Percentiles rank a stretch among this genome's conserved stretches.
Conservation (phyloP, 1,140 invertebrate species). For the Glossosoma conforme region DNA sequence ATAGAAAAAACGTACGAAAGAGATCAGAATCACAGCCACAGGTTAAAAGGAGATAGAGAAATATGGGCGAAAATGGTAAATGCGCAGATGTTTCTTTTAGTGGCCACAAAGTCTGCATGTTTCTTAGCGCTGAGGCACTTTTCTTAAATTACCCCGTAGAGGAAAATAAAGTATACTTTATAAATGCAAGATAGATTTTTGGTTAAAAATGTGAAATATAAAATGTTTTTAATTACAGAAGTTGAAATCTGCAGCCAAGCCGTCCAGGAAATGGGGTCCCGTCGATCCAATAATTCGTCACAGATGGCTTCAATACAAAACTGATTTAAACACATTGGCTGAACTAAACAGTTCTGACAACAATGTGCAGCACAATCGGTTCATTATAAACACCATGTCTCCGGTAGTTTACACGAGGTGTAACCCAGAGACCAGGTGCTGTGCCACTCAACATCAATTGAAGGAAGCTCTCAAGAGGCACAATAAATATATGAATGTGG, state of each 20-base stretch:
- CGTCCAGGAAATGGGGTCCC: slow-evolving; percentile 51
- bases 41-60: no score
- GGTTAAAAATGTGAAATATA: neutral
- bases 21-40: no score
- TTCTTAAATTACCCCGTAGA: no score
- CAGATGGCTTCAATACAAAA: slow-evolving; percentile 48
- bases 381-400: neutral
- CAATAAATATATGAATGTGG: neutral
- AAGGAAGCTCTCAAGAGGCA: neutral
- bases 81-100: neutral
- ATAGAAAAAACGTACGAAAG: no score
- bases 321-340: slow-evolving; percentile 10
- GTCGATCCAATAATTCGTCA: slow-evolving; percentile 50
- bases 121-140: neutral
- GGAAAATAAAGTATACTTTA: no score
- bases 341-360: neutral
- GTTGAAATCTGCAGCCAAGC: slow-evolving; percentile 46
- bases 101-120: neutral
- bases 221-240: slow-evolving; percentile 38
- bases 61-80: neutral
- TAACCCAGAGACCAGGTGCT: neutral
- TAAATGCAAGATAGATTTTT: neutral
- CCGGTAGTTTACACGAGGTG: neutral
- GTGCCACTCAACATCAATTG: neutral
- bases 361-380: slow-evolving; percentile 2